Conservation (phyloP, 2,888 invertebrate genomes). For the Pteria penguin region DNA sequence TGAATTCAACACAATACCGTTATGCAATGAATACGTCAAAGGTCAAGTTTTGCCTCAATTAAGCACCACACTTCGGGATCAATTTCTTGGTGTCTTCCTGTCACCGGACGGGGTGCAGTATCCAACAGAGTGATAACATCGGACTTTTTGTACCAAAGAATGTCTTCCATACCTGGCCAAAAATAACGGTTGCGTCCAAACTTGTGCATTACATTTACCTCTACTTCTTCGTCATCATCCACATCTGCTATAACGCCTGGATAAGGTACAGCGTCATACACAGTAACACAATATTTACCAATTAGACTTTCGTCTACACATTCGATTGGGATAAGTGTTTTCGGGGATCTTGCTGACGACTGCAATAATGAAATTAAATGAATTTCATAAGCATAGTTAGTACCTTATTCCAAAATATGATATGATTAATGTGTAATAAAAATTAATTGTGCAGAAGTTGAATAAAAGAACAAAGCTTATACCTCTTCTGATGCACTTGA, state of each 20-base stretch:
- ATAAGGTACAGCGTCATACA: constrained; percentile 31
- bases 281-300: constrained; percentile 25
- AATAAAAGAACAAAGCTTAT: too few relatives aligned
- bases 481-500: too few relatives aligned
- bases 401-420: too few relatives aligned
- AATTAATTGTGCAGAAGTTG: too few relatives aligned
- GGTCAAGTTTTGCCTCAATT: too few relatives aligned
- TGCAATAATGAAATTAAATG: too few relatives aligned
- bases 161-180: constrained; percentile 25
- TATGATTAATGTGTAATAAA: too few relatives aligned
- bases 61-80: background rate
- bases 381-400: too few relatives aligned
- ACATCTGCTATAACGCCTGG: constrained; percentile 32
- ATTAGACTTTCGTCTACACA: constrained; percentile 24
- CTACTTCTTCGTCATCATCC: constrained; percentile 34
- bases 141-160: constrained; percentile 2
- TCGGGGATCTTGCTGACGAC: too few relatives aligned
- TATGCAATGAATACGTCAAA: too few relatives aligned
- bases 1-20: too few relatives aligned
- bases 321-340: too few relatives aligned
- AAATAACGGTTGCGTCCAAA: constrained; percentile 23
- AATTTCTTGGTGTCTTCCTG: constrained; percentile 10
- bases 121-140: constrained; percentile 11
- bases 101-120: constrained; percentile 9
- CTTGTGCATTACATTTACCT: constrained; percentile 33